These are phyloP conservation scores for Rhopalosiphum maidis DNA, from an alignment of 1,140 invertebrate genomes.

Conservation along the genomic window DNA sequence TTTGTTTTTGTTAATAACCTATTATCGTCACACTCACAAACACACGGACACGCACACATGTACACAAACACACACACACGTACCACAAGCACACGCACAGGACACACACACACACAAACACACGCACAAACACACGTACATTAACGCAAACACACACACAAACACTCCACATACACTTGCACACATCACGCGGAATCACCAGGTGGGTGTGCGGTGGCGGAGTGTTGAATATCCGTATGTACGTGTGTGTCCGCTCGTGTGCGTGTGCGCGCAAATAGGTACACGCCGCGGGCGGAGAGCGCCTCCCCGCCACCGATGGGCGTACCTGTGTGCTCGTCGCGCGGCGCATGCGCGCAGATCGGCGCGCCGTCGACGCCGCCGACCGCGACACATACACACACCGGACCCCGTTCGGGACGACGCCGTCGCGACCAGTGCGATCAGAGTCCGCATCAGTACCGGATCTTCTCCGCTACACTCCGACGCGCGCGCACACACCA, in stretches of 20 bases:
- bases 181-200: constrained; percentile 29
- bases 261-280: background rate
- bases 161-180: background rate
- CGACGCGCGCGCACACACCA: constrained; percentile 30
- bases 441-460: constrained; percentile 56
- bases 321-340: constrained; percentile 44
- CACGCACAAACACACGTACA: background rate
- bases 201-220: constrained; percentile 38
- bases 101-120: background rate
- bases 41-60: background rate
- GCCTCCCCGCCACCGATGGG: constrained; percentile 58
- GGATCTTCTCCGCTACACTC: constrained; percentile 48
- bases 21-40: background rate
- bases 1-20: constrained; percentile 36
- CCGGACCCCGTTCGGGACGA: constrained; percentile 17
- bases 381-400: background rate
- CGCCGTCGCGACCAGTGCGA: constrained; percentile 40
- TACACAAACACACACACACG: background rate
- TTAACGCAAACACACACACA: too few relatives aligned
- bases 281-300: constrained; percentile 58
- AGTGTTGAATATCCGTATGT: background rate
- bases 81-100: too few relatives aligned
- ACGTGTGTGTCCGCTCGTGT: background rate
- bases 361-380: constrained; percentile 5
- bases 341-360: constrained; percentile 39